Conservation (phyloP, 2,113 vertebrate genomes). For the Nyctibius bracteatus region DNA sequence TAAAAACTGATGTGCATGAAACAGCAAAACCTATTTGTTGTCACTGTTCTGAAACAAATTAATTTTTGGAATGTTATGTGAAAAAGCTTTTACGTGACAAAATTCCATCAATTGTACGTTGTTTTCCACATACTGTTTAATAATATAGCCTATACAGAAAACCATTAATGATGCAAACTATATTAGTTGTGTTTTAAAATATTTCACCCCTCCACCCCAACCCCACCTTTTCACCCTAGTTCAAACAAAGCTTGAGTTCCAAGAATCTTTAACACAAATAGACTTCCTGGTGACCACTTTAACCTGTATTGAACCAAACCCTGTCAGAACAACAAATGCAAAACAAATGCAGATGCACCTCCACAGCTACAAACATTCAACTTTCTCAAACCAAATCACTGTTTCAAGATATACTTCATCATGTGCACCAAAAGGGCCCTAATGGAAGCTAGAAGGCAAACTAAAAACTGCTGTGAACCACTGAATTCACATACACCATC, state of each 20-base stretch:
- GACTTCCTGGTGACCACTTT: neutral
- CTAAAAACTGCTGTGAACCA: neutral
- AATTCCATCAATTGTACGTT: rapidly evolving
- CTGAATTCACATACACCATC: neutral
- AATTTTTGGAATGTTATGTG: neutral
- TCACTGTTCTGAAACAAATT: neutral
- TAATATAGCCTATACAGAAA: neutral
- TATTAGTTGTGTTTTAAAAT: neutral
- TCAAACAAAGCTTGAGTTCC: neutral
- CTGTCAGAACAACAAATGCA: neutral
- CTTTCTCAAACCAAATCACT: neutral
- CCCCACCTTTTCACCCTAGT: neutral
- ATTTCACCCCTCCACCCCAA: neutral
- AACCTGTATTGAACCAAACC: neutral
- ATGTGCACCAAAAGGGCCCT: neutral
- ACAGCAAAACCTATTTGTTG: neutral
- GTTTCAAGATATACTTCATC: neutral
- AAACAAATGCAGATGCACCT: neutral
- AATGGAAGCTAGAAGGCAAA: neutral
- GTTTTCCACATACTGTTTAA: neutral
- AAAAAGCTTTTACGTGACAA: neutral
- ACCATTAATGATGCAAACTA: neutral
- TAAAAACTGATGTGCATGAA: neutral
- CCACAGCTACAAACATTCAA: neutral
- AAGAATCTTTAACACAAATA: neutral